Conservation (phyloP, 2,888 invertebrate species). For the Gastrophysa polygoni region DNA sequence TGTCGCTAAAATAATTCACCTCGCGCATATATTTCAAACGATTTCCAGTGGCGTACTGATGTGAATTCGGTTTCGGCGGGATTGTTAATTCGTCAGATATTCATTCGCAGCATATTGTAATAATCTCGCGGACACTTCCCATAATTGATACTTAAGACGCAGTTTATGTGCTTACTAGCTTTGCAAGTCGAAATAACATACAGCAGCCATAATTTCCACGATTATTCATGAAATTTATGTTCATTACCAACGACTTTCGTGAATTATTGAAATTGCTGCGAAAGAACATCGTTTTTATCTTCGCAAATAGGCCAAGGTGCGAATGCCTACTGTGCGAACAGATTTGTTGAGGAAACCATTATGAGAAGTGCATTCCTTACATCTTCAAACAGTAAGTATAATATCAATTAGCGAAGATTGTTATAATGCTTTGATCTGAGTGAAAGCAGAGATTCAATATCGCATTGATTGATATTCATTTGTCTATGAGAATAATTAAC, state of each 20-base stretch:
- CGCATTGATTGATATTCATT: too few relatives aligned
- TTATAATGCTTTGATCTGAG: too few relatives aligned
- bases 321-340: neutral
- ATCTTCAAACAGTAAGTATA: slow-evolving; percentile 4
- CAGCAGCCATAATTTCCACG: slow-evolving; percentile 13
- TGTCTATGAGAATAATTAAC: too few relatives aligned
- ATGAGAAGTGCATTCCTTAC: neutral
- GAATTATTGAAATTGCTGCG: slow-evolving; percentile 3
- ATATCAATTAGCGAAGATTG: neutral
- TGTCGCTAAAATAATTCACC: too few relatives aligned
- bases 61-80: too few relatives aligned
- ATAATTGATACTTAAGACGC: slow-evolving; percentile 3
- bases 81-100: neutral
- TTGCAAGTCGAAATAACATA: slow-evolving; percentile 36
- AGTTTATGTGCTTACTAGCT: slow-evolving; percentile 12
- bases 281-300: slow-evolving; percentile 9
- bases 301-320: slow-evolving; percentile 11
- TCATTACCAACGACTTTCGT: slow-evolving; percentile 15
- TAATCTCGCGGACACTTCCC: neutral
- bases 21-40: too few relatives aligned
- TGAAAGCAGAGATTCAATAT: too few relatives aligned
- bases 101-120: neutral
- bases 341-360: slow-evolving; percentile 1
- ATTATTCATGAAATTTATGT: slow-evolving; percentile 16
- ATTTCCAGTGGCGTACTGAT: too few relatives aligned